A percentile compares a stretch with the other conserved stretches of the same genome.
Evolutionary conservation across 2,888 invertebrate species (phyloP).

Genomic region (Mystacides longicornis): DNA sequence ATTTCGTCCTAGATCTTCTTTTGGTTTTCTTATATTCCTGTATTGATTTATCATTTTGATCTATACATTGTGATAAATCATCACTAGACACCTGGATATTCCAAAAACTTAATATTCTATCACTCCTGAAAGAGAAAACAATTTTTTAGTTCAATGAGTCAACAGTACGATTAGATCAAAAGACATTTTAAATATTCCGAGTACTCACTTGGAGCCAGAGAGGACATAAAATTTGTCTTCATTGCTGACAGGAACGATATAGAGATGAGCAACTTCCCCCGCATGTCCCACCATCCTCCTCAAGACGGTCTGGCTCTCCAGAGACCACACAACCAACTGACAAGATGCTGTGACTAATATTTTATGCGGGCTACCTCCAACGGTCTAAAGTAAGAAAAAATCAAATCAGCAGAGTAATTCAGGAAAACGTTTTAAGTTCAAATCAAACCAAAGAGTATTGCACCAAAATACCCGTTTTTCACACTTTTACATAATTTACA

Average conservation of each 20-base stretch:
- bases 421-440: too few relatives aligned
- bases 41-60: constrained; percentile 26
- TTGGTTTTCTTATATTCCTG: constrained; percentile 32
- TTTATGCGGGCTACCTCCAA: neutral
- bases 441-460: too few relatives aligned
- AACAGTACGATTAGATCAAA: neutral
- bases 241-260: constrained; percentile 10
- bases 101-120: constrained; percentile 45
- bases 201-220: constrained; percentile 25
- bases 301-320: constrained; percentile 28
- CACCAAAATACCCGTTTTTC: too few relatives aligned
- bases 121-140: constrained; percentile 35
- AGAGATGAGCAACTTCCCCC: constrained; percentile 20
- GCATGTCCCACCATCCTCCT: constrained; percentile 24
- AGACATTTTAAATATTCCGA: neutral
- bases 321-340: constrained; percentile 39
- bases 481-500: too few relatives aligned
- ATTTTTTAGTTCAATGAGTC: neutral
- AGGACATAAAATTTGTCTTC: constrained; percentile 17
- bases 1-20: constrained; percentile 33
- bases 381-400: too few relatives aligned
- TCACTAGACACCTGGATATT: constrained; percentile 33
- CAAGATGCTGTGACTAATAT: constrained; percentile 38
- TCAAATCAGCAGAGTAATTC: too few relatives aligned
- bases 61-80: constrained; percentile 11